phyloP scores from a whole-genome alignment of 2,113 vertebrate species.

The Brachypteracias leptosomus region DNA sequence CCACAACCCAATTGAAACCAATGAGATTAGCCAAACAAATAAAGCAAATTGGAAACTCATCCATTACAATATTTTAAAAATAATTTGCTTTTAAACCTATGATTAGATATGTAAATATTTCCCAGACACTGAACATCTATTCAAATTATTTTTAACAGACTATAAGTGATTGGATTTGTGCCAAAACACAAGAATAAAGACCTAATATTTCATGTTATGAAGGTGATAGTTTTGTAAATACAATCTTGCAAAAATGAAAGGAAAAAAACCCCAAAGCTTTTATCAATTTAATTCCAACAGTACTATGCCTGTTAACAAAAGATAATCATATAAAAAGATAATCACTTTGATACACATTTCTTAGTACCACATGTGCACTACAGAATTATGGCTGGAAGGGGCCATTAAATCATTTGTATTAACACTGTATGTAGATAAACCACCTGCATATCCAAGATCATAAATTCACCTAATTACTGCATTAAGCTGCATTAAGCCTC shows the following conservation, averaged over 20 bases:
- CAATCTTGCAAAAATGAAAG: background rate
- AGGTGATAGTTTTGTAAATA: background rate
- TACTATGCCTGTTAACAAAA: background rate
- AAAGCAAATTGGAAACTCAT: background rate
- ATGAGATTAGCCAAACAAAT: background rate
- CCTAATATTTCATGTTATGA: background rate
- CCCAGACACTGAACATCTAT: background rate
- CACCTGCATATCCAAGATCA: background rate
- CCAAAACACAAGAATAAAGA: conserved; percentile 4
- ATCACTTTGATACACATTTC: background rate
- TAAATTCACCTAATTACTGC: conserved; percentile 19
- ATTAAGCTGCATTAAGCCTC: background rate
- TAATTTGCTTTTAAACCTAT: background rate
- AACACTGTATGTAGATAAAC: background rate
- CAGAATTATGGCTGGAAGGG: conserved; percentile 13
- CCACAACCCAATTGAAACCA: background rate
- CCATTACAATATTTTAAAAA: background rate
- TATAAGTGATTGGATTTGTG: background rate
- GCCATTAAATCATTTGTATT: conserved; percentile 16
- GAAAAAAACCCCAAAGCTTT: background rate
- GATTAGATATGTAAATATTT: background rate
- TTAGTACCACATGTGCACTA: background rate
- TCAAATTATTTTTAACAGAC: background rate
- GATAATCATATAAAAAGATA: background rate
- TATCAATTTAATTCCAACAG: background rate